A percentile compares a stretch with the other conserved stretches of the same genome.
Evolutionary conservation across 2,797 vertebrate species (phyloP).

Genomic region (Steatocranus sp.): DNA sequence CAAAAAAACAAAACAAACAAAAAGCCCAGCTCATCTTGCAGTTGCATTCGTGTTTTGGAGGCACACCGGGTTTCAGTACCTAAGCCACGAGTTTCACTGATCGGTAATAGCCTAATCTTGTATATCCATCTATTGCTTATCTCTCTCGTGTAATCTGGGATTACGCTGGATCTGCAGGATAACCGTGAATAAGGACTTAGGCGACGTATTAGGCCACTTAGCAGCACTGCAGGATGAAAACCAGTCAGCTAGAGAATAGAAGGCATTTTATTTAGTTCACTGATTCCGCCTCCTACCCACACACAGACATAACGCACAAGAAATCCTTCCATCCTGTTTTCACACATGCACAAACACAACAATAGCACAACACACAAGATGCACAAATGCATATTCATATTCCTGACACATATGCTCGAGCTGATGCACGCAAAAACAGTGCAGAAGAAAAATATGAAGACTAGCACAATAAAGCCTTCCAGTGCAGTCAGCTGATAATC

Average conservation of each 20-base stretch:
- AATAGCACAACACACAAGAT: not conserved
- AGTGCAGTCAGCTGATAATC: constrained; percentile 41
- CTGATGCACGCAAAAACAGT: not conserved
- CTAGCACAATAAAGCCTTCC: constrained; percentile 8
- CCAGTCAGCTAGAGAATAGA: constrained; percentile 12
- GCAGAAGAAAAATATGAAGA: not conserved
- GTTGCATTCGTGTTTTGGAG: not conserved
- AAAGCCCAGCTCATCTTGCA: not conserved
- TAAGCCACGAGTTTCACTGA: not conserved
- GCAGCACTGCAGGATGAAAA: constrained; percentile 6
- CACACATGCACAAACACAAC: not conserved
- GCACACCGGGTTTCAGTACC: constrained; percentile 11
- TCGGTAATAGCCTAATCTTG: constrained; percentile 42
- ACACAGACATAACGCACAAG: not conserved
- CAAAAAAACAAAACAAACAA: not conserved
- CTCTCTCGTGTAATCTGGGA: constrained; percentile 55
- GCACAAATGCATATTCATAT: not conserved
- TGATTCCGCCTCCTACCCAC: not conserved
- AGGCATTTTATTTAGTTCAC: constrained; percentile 42
- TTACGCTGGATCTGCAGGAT: constrained; percentile 49
- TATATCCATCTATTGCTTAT: constrained; percentile 44
- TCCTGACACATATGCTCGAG: not conserved
- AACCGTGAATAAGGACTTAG: constrained; percentile 31
- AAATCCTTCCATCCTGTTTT: not conserved
- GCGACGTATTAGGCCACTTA: constrained; percentile 53